Conservation (phyloP, 2,113 vertebrate genomes). For the Ictidomys tridecemlineatus region DNA sequence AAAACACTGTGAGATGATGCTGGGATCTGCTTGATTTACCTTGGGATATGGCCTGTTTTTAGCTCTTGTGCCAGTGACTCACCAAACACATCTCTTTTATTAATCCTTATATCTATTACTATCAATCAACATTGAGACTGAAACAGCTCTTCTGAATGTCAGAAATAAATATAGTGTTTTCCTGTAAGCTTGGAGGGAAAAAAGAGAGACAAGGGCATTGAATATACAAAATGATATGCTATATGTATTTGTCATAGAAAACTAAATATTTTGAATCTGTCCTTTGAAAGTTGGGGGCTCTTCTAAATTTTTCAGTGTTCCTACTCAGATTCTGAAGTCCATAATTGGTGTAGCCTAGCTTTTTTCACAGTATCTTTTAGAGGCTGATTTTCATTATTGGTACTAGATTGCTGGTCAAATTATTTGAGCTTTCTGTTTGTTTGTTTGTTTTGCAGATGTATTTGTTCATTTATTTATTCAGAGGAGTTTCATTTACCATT, state of each 20-base stretch:
- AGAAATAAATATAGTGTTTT: constrained; percentile 66
- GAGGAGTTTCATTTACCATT: background rate
- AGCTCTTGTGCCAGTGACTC: constrained; percentile 43
- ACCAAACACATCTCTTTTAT: constrained; percentile 55
- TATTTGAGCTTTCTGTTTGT: background rate
- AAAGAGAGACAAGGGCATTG: background rate
- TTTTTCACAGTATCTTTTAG: background rate
- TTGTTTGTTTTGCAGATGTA: background rate
- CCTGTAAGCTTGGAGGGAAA: background rate
- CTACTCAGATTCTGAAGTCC: background rate
- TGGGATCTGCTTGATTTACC: background rate
- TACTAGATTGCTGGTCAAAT: background rate
- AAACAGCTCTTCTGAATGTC: constrained; percentile 12
- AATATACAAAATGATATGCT: constrained; percentile 26
- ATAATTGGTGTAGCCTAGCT: background rate
- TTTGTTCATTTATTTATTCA: background rate
- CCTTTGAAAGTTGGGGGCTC: constrained; percentile 39
- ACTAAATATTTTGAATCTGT: background rate
- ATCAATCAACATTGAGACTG: constrained; percentile 38
- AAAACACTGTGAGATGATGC: constrained; percentile 3
- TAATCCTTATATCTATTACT: constrained; percentile 47
- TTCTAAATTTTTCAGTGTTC: constrained; percentile 9
- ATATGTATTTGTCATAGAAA: constrained; percentile 39
- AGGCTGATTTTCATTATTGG: constrained; percentile 23
- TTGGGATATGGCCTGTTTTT: constrained; percentile 37